Base-by-base conservation (phyloP, 2,113 vertebrate species). In the Boleophthalmus pectinirostris region DNA sequence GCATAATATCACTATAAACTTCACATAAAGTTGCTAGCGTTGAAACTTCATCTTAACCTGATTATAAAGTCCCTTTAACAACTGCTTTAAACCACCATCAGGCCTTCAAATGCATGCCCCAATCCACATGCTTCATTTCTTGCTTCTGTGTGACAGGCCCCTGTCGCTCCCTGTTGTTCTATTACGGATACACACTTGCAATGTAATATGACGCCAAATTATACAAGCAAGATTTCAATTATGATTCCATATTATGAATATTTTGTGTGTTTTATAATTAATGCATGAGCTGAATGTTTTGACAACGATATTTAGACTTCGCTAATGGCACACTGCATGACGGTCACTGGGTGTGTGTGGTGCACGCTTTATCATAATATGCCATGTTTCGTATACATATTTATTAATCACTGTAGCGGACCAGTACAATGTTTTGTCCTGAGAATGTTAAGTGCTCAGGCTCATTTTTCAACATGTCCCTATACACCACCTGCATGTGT, bases 31-130 rank as follows among this genome's bases (percentile, higher is more conserved):
- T 77, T 73, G 79, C 87, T 78, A 84, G 87, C 82, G 84, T 85
- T 83, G 86, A 92, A 93, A 89, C 80, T 80, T 81, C 74, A 81
- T 80, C 73, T 82, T 91, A 93, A 92, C 87, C 82, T 85, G 76
- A 90, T 92, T 83, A 88, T 93, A 93, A 93, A 93, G 92, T 94
- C 92, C 92, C 93, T 93, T 93, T 93, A 94, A 94, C 92, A 88
- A 84, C 65, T 21, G 82, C 85, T 92, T 88, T 92, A 92, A 43
- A 43, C 38, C 38, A 78, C 74, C 82, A 83, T 75, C 79, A 79
- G 80, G 79, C 85, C 74, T 87, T 74, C 70, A 71, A 85, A 89
- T 91, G 88, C 90, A 91, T 93, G 92, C 92, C 90, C 93, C 90
- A 91, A 74, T 92, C 83, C 84, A 92, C 85, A 87, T 78, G 47